Base-by-base conservation (phyloP, 2,888 invertebrate species). In the Parochlus steinenii region DNA sequence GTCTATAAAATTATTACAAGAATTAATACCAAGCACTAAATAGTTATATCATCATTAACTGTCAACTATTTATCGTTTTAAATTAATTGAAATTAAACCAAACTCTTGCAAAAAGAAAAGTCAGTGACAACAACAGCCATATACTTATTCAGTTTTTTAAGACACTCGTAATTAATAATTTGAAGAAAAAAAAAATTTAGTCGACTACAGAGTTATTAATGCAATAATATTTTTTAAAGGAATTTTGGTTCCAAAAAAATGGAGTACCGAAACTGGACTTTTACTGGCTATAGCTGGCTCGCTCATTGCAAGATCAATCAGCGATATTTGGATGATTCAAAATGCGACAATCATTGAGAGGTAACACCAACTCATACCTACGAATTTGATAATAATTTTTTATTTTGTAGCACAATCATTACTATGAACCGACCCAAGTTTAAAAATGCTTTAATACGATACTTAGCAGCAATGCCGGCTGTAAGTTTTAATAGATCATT, bases 281-380 rank as follows among this genome's bases (percentile, higher is more conserved):
- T 63, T 86, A 50, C 41, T 68, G 8, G 54, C 86, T 16, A 74
- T 89, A 6, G 95, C 93, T 1, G 52, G 63, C 4, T 74, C 89
- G 4, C 64, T 98, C 26, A 68, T 93, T 15, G 75, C 83, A 3
- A 68, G 95, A 45, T 93, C 97, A 0, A 69, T 90, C 45, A 93
- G 93, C 51, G 98, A 98, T 60, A 69, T 98, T 34, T 98, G 93
- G 92, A 76, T 97, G 65, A 98, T 98, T 46, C 81, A 86, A 50
- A 87, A 83, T 54, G 83, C 86, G 8, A 97, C 97, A 3, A 68
- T 81, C 37, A 75, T 97, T 46, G 97, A 97, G 67, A 86, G 83
- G 82, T 78, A 55, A 20, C 4, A 14, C 19, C 8, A 10, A n/a
- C 17, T 16, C 18, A n/a, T 3, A 23, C 5, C 15, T 28, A 14